phyloP scores from a whole-genome alignment of 2,888 invertebrate genomes.

The Caenorhabditis imperialis region DNA sequence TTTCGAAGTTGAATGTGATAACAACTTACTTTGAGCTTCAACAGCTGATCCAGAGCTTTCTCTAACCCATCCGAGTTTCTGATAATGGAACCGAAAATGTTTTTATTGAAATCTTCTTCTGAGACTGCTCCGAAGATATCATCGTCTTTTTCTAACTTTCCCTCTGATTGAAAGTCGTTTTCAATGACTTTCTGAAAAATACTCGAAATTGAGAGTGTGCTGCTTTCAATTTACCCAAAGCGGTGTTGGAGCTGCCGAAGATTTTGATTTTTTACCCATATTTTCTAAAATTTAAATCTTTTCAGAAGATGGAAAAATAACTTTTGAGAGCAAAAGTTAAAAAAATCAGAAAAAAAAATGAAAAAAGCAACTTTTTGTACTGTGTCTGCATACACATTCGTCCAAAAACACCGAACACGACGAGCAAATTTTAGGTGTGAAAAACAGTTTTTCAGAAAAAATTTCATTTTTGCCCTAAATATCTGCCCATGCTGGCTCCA shows the following conservation, averaged over 20 bases:
- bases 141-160: neutral
- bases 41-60: neutral
- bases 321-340: no score
- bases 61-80: neutral
- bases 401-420: slow-evolving; percentile 1
- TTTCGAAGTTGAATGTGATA: neutral
- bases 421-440: slow-evolving; percentile 19
- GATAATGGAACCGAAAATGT: neutral
- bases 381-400: slow-evolving; percentile 16
- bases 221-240: slow-evolving; percentile 3
- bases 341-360: no score
- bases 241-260: neutral
- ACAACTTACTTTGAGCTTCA: slow-evolving; percentile 16
- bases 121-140: neutral
- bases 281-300: no score
- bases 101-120: neutral
- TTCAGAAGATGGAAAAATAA: no score
- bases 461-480: slow-evolving; percentile 4
- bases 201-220: no score
- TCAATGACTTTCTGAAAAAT: slow-evolving; percentile 10
- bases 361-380: neutral
- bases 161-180: slow-evolving; percentile 3
- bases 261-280: slow-evolving; percentile 22
- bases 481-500: slow-evolving; percentile 22
- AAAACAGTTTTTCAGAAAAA: neutral